Percentiles rank a stretch among this genome's conserved stretches.
These are phyloP conservation scores for Nyctibius bracteatus DNA, from an alignment of 2,113 vertebrate species.

Conservation along the genomic window DNA sequence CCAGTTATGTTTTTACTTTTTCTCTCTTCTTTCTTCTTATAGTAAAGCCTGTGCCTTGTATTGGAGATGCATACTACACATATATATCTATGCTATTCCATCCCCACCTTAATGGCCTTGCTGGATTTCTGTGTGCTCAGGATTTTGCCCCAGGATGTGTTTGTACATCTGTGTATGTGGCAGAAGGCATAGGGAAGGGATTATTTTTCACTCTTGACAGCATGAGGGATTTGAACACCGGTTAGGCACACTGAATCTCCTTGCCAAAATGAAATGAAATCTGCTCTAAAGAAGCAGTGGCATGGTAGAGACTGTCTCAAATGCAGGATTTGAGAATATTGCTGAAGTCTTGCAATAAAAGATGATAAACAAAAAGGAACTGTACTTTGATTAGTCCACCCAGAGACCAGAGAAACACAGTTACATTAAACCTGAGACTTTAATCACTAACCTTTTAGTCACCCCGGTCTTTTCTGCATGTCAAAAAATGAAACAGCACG, in stretches of 20 bases:
- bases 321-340: neutral
- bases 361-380: neutral
- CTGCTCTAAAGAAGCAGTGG: neutral
- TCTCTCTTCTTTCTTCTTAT: neutral
- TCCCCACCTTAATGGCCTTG: neutral
- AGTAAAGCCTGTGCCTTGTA: neutral
- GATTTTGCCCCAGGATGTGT: slow-evolving; percentile 41
- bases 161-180: slow-evolving; percentile 17
- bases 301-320: neutral
- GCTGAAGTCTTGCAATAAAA: neutral
- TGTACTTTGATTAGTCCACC: neutral
- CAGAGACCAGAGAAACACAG: neutral
- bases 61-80: neutral
- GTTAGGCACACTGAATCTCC: neutral
- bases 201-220: slow-evolving; percentile 42
- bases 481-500: neutral
- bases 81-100: neutral
- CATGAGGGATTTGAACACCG: neutral
- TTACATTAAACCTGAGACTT: neutral
- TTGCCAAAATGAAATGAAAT: neutral
- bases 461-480: neutral
- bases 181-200: slow-evolving; percentile 22
- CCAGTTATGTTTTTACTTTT: neutral
- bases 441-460: neutral
- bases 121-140: neutral